Base-by-base conservation (phyloP, 2,888 invertebrate genomes). In the Scrobipalpa costella region DNA sequence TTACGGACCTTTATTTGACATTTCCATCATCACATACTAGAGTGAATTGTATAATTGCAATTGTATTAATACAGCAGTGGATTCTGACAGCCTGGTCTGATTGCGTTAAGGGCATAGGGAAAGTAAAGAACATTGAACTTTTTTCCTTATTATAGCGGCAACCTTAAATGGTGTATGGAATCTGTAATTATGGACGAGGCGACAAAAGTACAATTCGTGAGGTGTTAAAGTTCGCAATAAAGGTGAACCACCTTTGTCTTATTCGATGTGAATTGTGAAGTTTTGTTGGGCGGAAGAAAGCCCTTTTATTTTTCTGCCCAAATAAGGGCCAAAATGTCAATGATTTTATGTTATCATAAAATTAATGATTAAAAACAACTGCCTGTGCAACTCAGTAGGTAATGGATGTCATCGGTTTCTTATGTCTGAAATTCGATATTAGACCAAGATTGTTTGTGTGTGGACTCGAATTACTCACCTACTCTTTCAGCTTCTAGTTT, bases 311-410 rank as follows among this genome's bases (percentile, higher is more conserved):
- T 57, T 57, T 15, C 50, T 52, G 19, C 50, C n/a, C 6, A 21
- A 21, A 13, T 52, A 6, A 52, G 21, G 21, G n/a, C n/a, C 44
- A 44, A 44, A 44, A 44, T 44, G 44, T 44, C 44, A 44, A 15
- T n/a, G n/a, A 7, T 44, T 44, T 44, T 44, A 44, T n/a, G 44
- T 57, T 64, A 63, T 61, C 34, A 34, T 57, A 67, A 44, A 62
- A 44, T 36, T 64, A 69, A 44, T 44, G 44, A 15, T 6, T n/a
- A 44, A 44, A 15, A 15, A n/a, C 7, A 15, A 44, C 15, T 44
- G 3, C n/a, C n/a, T 5, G 44, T 44, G 15, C n/a, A 44, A 44
- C n/a, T n/a, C 44, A 44, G n/a, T n/a, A 2, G 1, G n/a, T 5
- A 15, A 44, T 5, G 3, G 3, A 40, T 11, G 11, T 11, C n/a